Conservation (phyloP, 2,888 invertebrate species). For the Amphipyra berbera region DNA sequence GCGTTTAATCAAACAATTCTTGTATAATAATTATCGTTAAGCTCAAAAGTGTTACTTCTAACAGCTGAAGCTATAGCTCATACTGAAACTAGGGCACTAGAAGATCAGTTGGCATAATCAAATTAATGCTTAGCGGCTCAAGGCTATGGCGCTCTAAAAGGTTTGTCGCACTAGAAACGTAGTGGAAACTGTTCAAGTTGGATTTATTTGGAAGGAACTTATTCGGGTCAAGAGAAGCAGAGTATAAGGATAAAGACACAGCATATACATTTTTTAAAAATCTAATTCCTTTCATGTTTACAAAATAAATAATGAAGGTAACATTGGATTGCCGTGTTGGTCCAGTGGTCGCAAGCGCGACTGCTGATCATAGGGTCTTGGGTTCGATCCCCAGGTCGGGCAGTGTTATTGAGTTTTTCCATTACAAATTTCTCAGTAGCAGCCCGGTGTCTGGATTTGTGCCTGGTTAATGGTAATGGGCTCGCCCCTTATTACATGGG, state of each 20-base stretch:
- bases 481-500: too few relatives aligned
- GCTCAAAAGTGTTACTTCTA: conserved; percentile 38
- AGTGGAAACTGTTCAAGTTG: conserved; percentile 5
- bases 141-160: conserved; percentile 55
- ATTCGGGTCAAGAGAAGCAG: not conserved
- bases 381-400: too few relatives aligned
- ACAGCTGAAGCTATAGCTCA: conserved; percentile 34
- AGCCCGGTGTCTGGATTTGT: too few relatives aligned
- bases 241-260: conserved; percentile 2
- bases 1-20: conserved; percentile 22
- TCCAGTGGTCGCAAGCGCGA: too few relatives aligned
- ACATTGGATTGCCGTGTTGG: too few relatives aligned
- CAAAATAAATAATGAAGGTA: not conserved
- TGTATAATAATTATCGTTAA: conserved; percentile 29
- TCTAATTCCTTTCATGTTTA: too few relatives aligned
- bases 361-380: too few relatives aligned
- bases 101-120: conserved; percentile 63
- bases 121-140: conserved; percentile 58
- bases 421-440: too few relatives aligned
- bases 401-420: too few relatives aligned
- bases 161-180: conserved; percentile 38
- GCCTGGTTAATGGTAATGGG: too few relatives aligned
- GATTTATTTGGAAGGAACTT: conserved; percentile 1
- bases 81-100: conserved; percentile 58
- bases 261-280: not conserved